Conservation (phyloP, 2,113 vertebrate species). For the Myiopsitta monachus region DNA sequence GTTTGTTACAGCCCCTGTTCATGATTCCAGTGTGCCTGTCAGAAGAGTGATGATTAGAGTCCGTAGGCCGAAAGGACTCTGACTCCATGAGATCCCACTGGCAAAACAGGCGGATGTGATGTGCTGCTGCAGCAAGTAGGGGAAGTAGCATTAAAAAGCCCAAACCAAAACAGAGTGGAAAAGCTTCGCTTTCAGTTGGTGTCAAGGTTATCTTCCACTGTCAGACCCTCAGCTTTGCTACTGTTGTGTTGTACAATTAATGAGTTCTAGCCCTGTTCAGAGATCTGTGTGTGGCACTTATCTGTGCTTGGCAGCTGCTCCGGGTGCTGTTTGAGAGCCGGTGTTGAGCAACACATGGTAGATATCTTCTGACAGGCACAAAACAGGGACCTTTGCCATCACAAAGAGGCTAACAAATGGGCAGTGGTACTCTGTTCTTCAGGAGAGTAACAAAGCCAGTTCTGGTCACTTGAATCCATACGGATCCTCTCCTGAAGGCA, state of each 20-base stretch:
- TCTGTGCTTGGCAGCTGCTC: background rate
- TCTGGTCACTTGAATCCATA: background rate
- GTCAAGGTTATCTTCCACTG: background rate
- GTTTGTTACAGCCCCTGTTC: background rate
- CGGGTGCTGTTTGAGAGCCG: background rate
- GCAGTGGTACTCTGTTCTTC: rapidly evolving
- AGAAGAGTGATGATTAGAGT: background rate
- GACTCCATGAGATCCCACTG: background rate
- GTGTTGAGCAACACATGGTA: rapidly evolving
- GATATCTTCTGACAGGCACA: background rate
- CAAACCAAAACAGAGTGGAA: background rate
- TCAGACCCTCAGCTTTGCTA: background rate
- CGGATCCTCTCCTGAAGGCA: background rate
- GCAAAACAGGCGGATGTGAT: background rate
- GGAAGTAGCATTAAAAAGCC: background rate
- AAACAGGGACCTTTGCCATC: background rate
- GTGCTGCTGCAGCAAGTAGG: background rate
- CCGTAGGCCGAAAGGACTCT: background rate
- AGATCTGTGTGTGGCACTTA: background rate
- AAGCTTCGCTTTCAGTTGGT: background rate
- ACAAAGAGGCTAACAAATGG: background rate
- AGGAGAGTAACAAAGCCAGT: background rate
- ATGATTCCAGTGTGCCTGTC: background rate
- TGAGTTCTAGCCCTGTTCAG: background rate
- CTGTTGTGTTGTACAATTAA: background rate